phyloP scores from a whole-genome alignment of 2,113 vertebrate species.

The Apus apus region DNA sequence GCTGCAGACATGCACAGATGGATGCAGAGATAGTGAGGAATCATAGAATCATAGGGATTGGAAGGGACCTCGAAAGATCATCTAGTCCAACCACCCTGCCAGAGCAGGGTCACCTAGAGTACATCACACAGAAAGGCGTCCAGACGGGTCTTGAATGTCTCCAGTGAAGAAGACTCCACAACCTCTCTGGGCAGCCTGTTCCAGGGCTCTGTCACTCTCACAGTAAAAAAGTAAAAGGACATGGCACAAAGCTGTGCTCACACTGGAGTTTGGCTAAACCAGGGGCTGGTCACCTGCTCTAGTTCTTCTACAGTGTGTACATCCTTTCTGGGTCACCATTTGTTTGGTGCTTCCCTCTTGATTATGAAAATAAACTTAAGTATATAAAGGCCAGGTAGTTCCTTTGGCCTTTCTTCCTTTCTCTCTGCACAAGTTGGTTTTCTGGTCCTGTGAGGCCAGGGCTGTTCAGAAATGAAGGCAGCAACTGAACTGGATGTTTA shows the following conservation, averaged over 20 bases:
- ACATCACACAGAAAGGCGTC: too few relatives aligned
- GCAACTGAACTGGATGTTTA: neutral
- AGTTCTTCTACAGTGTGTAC: neutral
- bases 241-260: neutral
- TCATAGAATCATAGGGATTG: too few relatives aligned
- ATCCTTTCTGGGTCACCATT: neutral
- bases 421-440: neutral
- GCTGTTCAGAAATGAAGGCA: neutral
- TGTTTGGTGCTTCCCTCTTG: neutral
- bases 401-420: neutral
- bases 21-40: neutral
- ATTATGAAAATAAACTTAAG: neutral
- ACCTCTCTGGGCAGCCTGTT: too few relatives aligned
- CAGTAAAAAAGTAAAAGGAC: too few relatives aligned
- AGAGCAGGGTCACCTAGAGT: too few relatives aligned
- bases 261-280: neutral
- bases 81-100: too few relatives aligned
- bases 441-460: neutral
- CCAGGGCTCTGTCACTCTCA: too few relatives aligned
- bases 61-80: too few relatives aligned
- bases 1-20: neutral
- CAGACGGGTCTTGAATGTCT: too few relatives aligned
- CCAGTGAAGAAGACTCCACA: too few relatives aligned
- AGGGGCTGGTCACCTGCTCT: neutral
- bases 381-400: neutral